Conservation (phyloP, 2,888 invertebrate species). For the Troides oblongomaculatus region DNA sequence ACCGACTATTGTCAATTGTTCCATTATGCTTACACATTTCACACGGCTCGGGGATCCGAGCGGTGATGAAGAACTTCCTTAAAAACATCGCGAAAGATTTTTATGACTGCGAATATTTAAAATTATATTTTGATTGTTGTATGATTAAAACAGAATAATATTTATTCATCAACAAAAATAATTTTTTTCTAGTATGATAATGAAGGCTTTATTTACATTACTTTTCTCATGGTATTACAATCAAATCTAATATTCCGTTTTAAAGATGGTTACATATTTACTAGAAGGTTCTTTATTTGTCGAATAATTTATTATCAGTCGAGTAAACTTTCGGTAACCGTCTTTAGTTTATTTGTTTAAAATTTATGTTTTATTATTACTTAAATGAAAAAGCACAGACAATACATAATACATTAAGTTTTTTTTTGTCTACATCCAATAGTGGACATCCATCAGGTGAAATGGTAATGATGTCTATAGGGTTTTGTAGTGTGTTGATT, state of each 20-base stretch:
- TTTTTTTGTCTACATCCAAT: not conserved
- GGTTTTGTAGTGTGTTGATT: not conserved
- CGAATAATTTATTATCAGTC: not conserved
- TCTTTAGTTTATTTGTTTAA: not conserved
- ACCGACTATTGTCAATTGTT: slow-evolving; percentile 33
- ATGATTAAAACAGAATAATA: slow-evolving; percentile 4
- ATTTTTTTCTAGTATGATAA: not conserved
- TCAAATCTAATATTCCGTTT: not conserved
- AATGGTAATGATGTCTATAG: not conserved
- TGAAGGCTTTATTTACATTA: not conserved
- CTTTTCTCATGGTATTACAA: not conserved
- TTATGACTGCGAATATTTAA: not conserved
- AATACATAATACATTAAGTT: slow-evolving; percentile 6
- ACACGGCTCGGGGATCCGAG: slow-evolving; percentile 27
- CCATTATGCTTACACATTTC: slow-evolving; percentile 21
- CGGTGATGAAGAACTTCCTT: slow-evolving; percentile 8
- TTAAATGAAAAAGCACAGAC: slow-evolving; percentile 6
- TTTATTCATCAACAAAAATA: slow-evolving; percentile 4
- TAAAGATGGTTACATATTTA: slow-evolving; percentile 9
- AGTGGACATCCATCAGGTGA: too few relatives aligned
- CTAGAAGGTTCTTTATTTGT: slow-evolving; percentile 1
- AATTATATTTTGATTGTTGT: slow-evolving; percentile 10
- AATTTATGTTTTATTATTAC: not conserved
- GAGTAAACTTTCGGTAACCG: not conserved
- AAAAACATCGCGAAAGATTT: slow-evolving; percentile 3